Percentiles rank a stretch among this genome's conserved stretches.
phyloP scores from a whole-genome alignment of 2,113 vertebrate species.

The Apus apus region DNA sequence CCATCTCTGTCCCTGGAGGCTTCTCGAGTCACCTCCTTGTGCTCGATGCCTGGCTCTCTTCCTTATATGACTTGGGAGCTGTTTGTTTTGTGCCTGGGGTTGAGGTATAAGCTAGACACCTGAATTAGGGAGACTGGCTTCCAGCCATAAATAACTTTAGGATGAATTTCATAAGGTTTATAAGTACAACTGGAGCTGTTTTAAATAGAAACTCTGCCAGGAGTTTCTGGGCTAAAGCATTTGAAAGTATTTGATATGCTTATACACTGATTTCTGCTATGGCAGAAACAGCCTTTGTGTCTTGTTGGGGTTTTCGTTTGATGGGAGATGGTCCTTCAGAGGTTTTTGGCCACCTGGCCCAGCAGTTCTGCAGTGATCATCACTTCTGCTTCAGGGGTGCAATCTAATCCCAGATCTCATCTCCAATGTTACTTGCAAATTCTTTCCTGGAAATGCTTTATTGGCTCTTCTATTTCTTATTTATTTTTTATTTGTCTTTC shows the following conservation, averaged over 20 bases:
- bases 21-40: not conserved
- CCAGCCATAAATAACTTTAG: not conserved
- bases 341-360: not conserved
- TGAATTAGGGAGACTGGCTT: constrained; percentile 16
- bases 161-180: constrained; percentile 49
- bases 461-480: not conserved
- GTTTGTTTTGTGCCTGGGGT: fast-evolving
- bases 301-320: constrained; percentile 2
- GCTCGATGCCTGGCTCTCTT: not conserved
- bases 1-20: not conserved
- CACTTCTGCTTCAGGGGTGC: not conserved
- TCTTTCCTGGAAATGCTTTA: constrained; percentile 2
- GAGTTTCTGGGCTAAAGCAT: constrained; percentile 4
- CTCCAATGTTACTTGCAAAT: not conserved
- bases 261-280: not conserved
- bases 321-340: constrained; percentile 40
- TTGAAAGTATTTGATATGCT: constrained; percentile 48
- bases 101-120: not conserved
- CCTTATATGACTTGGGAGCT: not conserved
- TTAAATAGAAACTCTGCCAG: not conserved
- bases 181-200: constrained; percentile 48
- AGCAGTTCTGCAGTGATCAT: constrained; percentile 23
- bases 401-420: not conserved
- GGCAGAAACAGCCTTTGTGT: not conserved
- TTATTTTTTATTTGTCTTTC: not conserved